phyloP scores from a whole-genome alignment of 2,797 vertebrate species.

The Mus minutoides region DNA sequence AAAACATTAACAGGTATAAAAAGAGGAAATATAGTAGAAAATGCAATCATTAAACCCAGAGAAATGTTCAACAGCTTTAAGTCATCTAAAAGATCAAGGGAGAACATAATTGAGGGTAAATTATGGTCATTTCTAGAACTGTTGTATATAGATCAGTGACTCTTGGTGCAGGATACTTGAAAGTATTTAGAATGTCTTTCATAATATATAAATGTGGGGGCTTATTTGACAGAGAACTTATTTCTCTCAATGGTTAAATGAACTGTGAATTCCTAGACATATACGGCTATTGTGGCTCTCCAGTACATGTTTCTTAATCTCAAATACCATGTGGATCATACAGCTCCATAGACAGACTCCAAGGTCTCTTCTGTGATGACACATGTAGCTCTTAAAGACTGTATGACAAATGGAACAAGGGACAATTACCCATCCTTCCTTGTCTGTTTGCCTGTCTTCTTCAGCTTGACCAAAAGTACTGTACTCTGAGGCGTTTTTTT shows the following conservation, averaged over 20 bases:
- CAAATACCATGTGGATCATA: not conserved
- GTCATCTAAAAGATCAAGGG: conserved; percentile 20
- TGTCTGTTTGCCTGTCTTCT: conserved; percentile 35
- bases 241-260: conserved; percentile 42
- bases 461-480: conserved; percentile 35
- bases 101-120: not conserved
- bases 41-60: not conserved
- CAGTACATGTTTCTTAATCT: conserved; percentile 23
- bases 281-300: conserved; percentile 23
- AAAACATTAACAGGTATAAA: conserved; percentile 40
- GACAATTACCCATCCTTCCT: not conserved
- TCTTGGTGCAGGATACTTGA: not conserved
- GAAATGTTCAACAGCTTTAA: conserved; percentile 43
- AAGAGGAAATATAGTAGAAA: conserved; percentile 44
- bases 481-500: not conserved
- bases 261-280: conserved; percentile 45
- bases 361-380: not conserved
- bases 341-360: not conserved
- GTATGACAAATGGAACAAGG: not conserved
- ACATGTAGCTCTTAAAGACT: conserved; percentile 18
- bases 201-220: not conserved
- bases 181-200: conserved; percentile 25
- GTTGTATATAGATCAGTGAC: not conserved
- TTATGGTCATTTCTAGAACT: conserved; percentile 35
- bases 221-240: conserved; percentile 17